Percentiles rank a stretch among this genome's conserved stretches.
These are phyloP conservation scores for Neofelis nebulosa DNA, from an alignment of 2,113 vertebrate genomes.

Conservation along the genomic window DNA sequence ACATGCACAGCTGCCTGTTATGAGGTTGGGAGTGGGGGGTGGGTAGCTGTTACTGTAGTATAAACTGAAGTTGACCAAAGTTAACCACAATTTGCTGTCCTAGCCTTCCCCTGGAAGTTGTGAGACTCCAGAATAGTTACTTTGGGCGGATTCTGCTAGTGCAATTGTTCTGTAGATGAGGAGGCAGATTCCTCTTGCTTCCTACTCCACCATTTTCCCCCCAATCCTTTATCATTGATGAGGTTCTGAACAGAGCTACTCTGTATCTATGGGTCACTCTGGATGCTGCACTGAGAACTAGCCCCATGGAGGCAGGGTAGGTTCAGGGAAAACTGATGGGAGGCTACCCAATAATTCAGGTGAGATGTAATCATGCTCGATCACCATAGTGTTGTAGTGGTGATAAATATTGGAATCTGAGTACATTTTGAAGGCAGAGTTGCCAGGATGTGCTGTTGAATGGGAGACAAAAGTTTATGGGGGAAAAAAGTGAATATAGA, in stretches of 20 bases:
- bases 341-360: not conserved
- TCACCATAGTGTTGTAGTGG: not conserved
- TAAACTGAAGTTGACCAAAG: not conserved
- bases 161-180: not conserved
- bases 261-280: not conserved
- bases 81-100: not conserved
- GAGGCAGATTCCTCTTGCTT: not conserved
- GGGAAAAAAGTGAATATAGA: not conserved
- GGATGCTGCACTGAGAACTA: not conserved
- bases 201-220: not conserved
- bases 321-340: not conserved
- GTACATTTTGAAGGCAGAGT: not conserved
- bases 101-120: not conserved
- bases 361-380: not conserved
- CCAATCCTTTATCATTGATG: not conserved
- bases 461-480: not conserved
- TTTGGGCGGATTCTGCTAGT: not conserved
- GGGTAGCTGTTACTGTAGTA: not conserved
- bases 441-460: not conserved
- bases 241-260: not conserved
- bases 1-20: too few relatives aligned
- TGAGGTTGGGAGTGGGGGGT: too few relatives aligned
- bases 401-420: not conserved
- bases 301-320: not conserved
- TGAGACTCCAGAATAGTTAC: not conserved